These are phyloP conservation scores for Tanypteryx hageni DNA, from an alignment of 2,888 invertebrate species.

Conservation along the genomic window DNA sequence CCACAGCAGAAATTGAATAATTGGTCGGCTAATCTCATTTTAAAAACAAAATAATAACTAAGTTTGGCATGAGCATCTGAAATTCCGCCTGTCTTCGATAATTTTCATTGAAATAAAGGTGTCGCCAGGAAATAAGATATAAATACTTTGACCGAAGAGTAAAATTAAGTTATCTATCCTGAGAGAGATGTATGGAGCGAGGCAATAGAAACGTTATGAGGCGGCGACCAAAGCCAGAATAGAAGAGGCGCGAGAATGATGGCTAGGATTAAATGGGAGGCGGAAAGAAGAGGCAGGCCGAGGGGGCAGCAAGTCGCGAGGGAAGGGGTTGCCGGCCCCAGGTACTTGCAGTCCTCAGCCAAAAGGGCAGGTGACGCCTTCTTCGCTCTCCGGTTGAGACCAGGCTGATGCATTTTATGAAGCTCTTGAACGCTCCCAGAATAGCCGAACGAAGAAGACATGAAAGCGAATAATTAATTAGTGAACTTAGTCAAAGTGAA, in stretches of 20 bases:
- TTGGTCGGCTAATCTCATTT: too few species aligned
- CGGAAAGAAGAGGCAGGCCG: not conserved
- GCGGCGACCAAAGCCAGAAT: not conserved
- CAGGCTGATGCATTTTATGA: constrained; percentile 60
- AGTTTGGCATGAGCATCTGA: too few species aligned
- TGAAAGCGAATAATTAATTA: constrained; percentile 61
- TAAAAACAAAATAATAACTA: too few species aligned
- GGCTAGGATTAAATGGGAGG: not conserved
- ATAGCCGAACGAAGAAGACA: constrained; percentile 59
- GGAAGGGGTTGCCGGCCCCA: not conserved
- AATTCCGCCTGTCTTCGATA: not conserved
- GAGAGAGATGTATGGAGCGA: not conserved
- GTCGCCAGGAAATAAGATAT: not conserved
- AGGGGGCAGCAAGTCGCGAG: not conserved
- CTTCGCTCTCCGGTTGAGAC: constrained; percentile 13
- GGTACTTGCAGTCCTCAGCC: constrained; percentile 34
- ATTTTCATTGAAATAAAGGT: not conserved
- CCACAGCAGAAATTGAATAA: too few species aligned
- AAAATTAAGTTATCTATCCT: not conserved
- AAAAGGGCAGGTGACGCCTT: constrained; percentile 49
- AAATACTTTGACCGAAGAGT: not conserved
- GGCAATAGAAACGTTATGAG: not conserved
- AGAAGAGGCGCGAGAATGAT: not conserved
- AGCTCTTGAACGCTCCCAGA: constrained; percentile 30
- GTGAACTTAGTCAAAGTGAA: constrained; percentile 60